A percentile compares a stretch with the other conserved stretches of the same genome.
These are phyloP conservation scores for Rhinoraja longicauda DNA, from an alignment of 2,797 vertebrate genomes.

Conservation along the genomic window DNA sequence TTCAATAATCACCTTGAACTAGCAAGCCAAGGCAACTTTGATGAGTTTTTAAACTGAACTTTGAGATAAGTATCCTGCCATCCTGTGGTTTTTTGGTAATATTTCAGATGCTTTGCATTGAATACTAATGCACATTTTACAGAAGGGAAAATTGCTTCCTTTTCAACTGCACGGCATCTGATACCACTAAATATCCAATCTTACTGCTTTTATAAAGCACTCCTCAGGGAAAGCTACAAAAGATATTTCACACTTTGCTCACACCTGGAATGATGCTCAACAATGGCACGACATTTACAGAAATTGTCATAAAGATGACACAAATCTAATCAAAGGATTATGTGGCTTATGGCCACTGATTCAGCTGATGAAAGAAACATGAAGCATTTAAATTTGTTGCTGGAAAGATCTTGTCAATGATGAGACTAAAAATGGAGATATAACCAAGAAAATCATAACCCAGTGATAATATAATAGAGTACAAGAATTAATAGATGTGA, in stretches of 20 bases:
- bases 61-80: slow-evolving; percentile 18
- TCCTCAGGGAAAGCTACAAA: background rate
- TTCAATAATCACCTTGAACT: background rate
- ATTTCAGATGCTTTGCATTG: slow-evolving; percentile 22
- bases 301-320: background rate
- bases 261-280: background rate
- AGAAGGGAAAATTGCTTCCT: background rate
- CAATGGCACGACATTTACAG: background rate
- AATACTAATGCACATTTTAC: background rate
- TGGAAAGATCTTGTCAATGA: background rate
- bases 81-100: slow-evolving; percentile 6
- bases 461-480: background rate
- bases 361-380: background rate
- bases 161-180: background rate
- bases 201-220: background rate
- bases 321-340: background rate
- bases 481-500: background rate
- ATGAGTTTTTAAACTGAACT: background rate
- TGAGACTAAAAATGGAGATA: background rate
- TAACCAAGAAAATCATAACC: background rate
- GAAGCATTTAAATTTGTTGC: background rate
- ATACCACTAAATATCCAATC: background rate
- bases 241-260: background rate
- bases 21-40: background rate
- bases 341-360: background rate